Evolutionary conservation across 2,888 invertebrate genomes (phyloP), one percentile per base, ranked within the genome.

Genomic region (Nomada hirtipes): DNA sequence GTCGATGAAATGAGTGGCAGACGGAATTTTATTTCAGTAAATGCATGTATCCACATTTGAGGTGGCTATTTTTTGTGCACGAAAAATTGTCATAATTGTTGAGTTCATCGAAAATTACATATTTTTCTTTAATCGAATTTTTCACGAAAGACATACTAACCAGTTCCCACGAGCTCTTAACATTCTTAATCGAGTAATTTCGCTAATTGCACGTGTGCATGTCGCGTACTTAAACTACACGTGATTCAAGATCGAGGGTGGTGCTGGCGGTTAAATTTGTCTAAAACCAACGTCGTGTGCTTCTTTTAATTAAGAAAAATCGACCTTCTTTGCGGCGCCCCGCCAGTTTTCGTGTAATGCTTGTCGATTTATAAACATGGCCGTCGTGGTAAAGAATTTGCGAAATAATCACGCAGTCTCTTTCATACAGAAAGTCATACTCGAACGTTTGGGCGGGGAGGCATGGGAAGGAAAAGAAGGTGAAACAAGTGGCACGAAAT

Each of bases 231-330:
- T 53, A 67, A 53, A 53, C 36, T 67, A 29, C 13, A 26, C 57
- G 9, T 10, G n/a, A 4, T 23, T 36, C 13, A 11, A 20, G 26
- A 26, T 10, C 44, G 47, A 18, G 47, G 50, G 10, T 13, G 63
- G 61, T 50, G 61, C 26, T 75, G 18, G 61, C 13, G 2, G 61
- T 52, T 23, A 52, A 69, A 68, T 63, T 77, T 29, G 42, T n/a
- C 42, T 4, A 36, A 18, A 60, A 18, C 11, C 29, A 50, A 80
- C 36, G 50, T 18, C 44, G 42, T 50, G 70, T 36, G 71, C 50
- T 64, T 55, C 72, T 80, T 72, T 68, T 80, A 80, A 80, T 80
- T 80, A 80, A 72, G 26, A 57, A 59, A 72, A 69, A n/a, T 73
- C 63, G 26, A 64, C 57, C 67, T 71, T 44, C 68, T 69, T 44